A percentile compares a stretch with the other conserved stretches of the same genome.
phyloP scores from a whole-genome alignment of 2,113 vertebrate genomes.

The Indicator maculatus region DNA sequence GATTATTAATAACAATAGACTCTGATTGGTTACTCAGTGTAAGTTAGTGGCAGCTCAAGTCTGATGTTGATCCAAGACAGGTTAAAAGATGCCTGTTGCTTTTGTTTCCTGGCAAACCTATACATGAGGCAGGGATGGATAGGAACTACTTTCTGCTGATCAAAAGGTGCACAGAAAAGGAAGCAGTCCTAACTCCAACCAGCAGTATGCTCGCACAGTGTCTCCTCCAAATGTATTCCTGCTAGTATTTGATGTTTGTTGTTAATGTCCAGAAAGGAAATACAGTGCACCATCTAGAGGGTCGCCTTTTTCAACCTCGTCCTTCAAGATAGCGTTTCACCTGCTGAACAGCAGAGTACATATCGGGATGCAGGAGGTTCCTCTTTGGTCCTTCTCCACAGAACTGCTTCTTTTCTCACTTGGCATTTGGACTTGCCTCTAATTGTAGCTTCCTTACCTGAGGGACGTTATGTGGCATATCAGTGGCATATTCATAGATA shows the following conservation, averaged over 20 bases:
- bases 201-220: neutral
- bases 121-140: neutral
- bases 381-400: neutral
- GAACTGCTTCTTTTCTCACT: neutral
- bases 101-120: neutral
- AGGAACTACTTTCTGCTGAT: neutral
- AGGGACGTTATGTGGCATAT: neutral
- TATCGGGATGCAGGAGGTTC: neutral
- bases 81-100: neutral
- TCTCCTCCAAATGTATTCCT: neutral
- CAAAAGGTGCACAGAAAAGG: neutral
- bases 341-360: neutral
- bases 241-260: neutral
- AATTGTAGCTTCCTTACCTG: neutral
- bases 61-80: rapidly evolving
- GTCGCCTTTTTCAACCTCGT: neutral
- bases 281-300: neutral
- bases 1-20: neutral
- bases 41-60: neutral
- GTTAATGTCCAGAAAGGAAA: neutral
- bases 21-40: neutral
- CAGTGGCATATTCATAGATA: neutral
- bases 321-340: neutral
- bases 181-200: neutral
- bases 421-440: neutral